Conservation (phyloP, 2,888 invertebrate genomes). For the Koerneria pararmatus region DNA sequence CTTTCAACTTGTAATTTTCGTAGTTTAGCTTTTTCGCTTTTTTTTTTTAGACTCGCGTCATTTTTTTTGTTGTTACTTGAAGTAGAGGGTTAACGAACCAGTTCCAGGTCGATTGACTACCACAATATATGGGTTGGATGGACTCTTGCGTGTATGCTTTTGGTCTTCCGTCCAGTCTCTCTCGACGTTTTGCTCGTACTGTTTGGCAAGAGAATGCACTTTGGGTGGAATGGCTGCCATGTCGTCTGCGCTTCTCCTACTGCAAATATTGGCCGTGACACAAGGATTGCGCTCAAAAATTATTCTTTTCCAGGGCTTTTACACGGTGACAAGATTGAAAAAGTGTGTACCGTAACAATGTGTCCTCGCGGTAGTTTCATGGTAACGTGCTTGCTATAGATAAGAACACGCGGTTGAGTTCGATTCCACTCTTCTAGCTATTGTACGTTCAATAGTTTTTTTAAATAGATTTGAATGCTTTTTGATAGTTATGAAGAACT, state of each 20-base stretch:
- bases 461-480: too few relatives aligned
- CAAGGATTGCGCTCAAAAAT: neutral
- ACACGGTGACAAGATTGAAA: too few relatives aligned
- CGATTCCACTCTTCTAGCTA: too few relatives aligned
- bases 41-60: neutral
- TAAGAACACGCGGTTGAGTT: too few relatives aligned
- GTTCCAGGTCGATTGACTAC: slow-evolving; percentile 19
- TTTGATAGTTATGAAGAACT: too few relatives aligned
- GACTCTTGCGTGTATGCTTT: slow-evolving; percentile 2
- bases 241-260: slow-evolving; percentile 24
- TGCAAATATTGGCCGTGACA: neutral
- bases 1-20: too few relatives aligned
- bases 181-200: slow-evolving; percentile 28
- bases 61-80: neutral
- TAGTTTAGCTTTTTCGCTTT: neutral
- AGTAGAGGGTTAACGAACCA: slow-evolving; percentile 1
- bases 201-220: slow-evolving; percentile 28
- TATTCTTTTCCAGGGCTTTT: neutral
- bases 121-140: slow-evolving; percentile 6
- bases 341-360: too few relatives aligned
- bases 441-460: too few relatives aligned
- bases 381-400: too few relatives aligned
- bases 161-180: slow-evolving; percentile 22
- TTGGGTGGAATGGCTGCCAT: slow-evolving; percentile 25
- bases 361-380: too few relatives aligned